Conservation (phyloP, 2,888 invertebrate species). For the Parasteatoda lunata region DNA sequence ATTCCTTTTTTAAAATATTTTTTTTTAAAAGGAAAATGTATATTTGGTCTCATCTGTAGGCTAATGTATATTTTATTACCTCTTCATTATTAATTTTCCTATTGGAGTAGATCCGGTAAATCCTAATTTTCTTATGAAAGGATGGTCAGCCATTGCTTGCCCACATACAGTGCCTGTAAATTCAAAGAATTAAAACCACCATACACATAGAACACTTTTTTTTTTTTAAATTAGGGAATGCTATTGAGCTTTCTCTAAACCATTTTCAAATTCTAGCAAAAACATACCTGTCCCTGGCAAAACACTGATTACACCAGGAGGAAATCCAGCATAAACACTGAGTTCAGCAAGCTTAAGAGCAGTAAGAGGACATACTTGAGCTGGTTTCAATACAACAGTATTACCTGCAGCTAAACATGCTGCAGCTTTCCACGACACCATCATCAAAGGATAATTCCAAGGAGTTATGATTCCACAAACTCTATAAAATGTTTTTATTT, state of each 20-base stretch:
- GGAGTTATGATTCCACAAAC: constrained; percentile 80
- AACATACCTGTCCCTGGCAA: constrained; percentile 84
- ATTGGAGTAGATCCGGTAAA: constrained; percentile 97
- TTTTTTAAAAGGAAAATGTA: too few relatives aligned
- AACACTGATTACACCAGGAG: constrained; percentile 95
- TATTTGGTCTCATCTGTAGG: too few relatives aligned
- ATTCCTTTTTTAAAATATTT: too few relatives aligned
- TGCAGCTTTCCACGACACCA: constrained; percentile 99
- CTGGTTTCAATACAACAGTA: constrained; percentile 96
- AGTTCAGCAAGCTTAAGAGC: constrained; percentile 96
- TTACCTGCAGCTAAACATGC: constrained; percentile 97
- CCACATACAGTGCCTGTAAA: constrained; percentile 83
- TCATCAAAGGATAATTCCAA: constrained; percentile 99
- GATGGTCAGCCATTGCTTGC: constrained; percentile 90
- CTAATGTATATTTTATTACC: constrained; percentile 71
- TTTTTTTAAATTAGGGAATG: not conserved
- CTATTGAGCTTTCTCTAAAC: too few relatives aligned
- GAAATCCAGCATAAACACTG: constrained; percentile 91
- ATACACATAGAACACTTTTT: not conserved
- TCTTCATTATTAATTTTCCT: constrained; percentile 93
- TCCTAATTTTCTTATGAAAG: constrained; percentile 89
- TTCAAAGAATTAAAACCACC: not conserved
- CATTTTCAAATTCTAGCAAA: not conserved
- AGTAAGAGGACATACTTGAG: constrained; percentile 88
- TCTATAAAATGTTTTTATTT: constrained; percentile 75